Conservation (phyloP, 2,797 vertebrate species). For the Tragopan temminckii region DNA sequence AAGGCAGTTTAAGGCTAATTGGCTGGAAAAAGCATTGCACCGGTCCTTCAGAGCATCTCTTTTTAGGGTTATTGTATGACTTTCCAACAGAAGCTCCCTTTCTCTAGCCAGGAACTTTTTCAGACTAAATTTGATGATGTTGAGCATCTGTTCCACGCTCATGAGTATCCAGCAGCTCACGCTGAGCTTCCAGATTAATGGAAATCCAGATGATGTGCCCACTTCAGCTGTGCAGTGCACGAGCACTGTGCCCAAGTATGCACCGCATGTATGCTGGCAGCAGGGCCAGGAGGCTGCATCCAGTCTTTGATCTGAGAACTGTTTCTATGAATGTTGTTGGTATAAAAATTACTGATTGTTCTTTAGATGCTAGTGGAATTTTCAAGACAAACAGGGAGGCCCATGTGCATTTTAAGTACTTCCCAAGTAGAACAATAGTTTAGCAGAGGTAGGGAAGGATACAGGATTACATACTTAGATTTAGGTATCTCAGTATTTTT, state of each 20-base stretch:
- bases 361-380: background rate
- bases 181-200: background rate
- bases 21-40: background rate
- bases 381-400: background rate
- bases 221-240: background rate
- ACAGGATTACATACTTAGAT: background rate
- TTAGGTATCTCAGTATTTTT: background rate
- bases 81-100: background rate
- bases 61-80: background rate
- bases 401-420: no score
- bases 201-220: background rate
- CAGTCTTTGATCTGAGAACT: background rate
- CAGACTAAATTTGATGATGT: background rate
- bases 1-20: background rate
- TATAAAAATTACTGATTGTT: background rate
- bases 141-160: background rate
- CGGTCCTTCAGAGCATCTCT: rapidly evolving
- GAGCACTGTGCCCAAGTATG: background rate
- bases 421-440: background rate
- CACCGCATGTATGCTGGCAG: background rate
- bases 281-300: background rate
- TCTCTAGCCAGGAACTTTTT: background rate
- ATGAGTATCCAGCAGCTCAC: background rate
- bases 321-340: background rate
- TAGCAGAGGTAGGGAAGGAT: background rate